phyloP scores from a whole-genome alignment of 2,113 vertebrate genomes.

The Polypterus senegalus region DNA sequence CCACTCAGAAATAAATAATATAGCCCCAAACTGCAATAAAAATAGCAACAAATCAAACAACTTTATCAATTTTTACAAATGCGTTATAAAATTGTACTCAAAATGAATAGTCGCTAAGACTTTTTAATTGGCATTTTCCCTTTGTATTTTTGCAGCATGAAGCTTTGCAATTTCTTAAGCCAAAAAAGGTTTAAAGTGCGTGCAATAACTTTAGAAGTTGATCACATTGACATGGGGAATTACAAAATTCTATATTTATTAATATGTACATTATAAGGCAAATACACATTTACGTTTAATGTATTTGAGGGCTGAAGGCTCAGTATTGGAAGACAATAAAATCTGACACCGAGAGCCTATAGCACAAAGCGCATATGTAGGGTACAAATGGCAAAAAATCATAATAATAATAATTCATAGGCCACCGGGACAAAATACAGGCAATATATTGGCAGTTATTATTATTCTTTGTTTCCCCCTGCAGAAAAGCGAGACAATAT shows the following conservation, averaged over 20 bases:
- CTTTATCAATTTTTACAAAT: no score
- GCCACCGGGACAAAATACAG: conserved; percentile 34
- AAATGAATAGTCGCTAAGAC: no score
- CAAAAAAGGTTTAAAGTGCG: conserved; percentile 82
- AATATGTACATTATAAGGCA: conserved; percentile 23
- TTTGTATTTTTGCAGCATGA: conserved; percentile 33
- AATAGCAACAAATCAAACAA: not conserved
- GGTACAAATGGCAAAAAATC: no score
- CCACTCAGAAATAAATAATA: conserved; percentile 81
- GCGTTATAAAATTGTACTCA: no score
- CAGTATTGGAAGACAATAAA: conserved; percentile 43
- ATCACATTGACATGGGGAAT: conserved; percentile 31
- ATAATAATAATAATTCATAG: conserved; percentile 29
- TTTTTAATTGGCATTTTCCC: conserved; percentile 55
- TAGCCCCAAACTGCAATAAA: conserved; percentile 48
- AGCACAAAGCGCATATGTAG: conserved; percentile 36
- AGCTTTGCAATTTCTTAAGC: conserved; percentile 36
- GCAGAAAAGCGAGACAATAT: not conserved
- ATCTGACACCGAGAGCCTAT: conserved; percentile 35
- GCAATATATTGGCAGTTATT: conserved; percentile 41
- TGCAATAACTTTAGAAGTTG: conserved; percentile 57
- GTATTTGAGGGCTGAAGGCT: conserved; percentile 23
- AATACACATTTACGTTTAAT: conserved; percentile 22
- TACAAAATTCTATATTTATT: conserved; percentile 20
- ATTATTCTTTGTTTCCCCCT: no score